phyloP scores from a whole-genome alignment of 1,140 invertebrate genomes.

The Cotesia glomerata region DNA sequence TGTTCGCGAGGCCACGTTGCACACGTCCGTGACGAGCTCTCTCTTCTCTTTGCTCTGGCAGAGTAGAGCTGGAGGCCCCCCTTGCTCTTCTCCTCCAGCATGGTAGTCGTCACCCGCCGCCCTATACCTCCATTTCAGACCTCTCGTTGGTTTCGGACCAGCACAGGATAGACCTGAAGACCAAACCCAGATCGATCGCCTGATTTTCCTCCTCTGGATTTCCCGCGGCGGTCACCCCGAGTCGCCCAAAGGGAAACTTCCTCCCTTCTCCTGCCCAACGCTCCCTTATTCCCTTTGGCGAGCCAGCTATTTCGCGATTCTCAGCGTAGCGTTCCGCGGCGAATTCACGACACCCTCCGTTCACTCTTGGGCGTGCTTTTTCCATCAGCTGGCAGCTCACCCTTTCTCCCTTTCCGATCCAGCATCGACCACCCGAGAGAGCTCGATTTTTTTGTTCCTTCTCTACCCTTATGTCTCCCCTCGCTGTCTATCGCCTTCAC shows the following conservation, averaged over 20 bases:
- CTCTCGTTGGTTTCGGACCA: slow-evolving; percentile 51
- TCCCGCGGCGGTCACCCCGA: slow-evolving; percentile 56
- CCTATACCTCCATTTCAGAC: not conserved
- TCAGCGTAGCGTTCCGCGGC: slow-evolving; percentile 30
- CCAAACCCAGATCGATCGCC: slow-evolving; percentile 63
- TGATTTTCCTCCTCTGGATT: slow-evolving; percentile 63
- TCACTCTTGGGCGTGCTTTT: not conserved
- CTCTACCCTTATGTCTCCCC: slow-evolving; percentile 19
- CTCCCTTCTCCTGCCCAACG: too few species aligned
- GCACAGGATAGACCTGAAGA: slow-evolving; percentile 46
- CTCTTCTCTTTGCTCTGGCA: slow-evolving; percentile 17
- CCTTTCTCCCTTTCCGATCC: slow-evolving; percentile 6
- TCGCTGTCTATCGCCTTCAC: slow-evolving; percentile 27
- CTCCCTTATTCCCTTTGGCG: too few species aligned
- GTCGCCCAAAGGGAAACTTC: slow-evolving; percentile 29
- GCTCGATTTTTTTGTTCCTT: slow-evolving; percentile 3
- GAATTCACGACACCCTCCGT: slow-evolving; percentile 26
- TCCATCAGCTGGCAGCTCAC: not conserved
- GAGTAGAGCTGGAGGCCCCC: slow-evolving; percentile 11
- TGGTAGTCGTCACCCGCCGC: slow-evolving; percentile 14
- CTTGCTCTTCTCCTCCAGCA: slow-evolving; percentile 18
- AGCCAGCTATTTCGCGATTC: slow-evolving; percentile 28
- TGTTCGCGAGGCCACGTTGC: slow-evolving; percentile 45
- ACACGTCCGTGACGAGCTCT: slow-evolving; percentile 44
- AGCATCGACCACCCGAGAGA: slow-evolving; percentile 19